Conservation (phyloP, 2,888 invertebrate genomes). For the Caradrina clavipalpis region DNA sequence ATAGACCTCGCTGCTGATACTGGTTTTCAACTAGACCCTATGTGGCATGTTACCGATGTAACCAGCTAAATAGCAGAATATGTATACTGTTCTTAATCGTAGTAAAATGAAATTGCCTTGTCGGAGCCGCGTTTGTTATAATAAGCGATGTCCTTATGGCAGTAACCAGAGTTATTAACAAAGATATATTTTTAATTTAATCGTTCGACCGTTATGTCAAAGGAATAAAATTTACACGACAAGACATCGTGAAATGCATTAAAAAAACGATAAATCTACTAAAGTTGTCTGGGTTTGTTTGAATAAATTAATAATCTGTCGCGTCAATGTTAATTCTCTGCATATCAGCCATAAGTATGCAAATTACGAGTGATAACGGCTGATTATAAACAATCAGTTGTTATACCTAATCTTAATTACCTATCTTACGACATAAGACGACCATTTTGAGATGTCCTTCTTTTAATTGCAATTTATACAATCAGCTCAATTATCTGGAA, state of each 20-base stretch:
- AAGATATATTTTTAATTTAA: too few species aligned
- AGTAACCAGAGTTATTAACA: too few species aligned
- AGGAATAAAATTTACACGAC: background rate
- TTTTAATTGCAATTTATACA: slow-evolving; percentile 1
- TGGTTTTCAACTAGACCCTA: too few species aligned
- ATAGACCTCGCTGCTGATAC: too few species aligned
- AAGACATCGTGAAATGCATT: background rate
- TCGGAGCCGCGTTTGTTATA: too few species aligned
- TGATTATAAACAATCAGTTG: slow-evolving; percentile 18
- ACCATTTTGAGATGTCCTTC: background rate
- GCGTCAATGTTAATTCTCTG: slow-evolving; percentile 14
- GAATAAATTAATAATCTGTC: background rate
- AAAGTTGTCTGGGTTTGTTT: background rate
- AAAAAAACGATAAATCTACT: background rate
- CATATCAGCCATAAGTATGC: background rate
- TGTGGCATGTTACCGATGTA: too few species aligned
- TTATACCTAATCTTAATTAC: slow-evolving; percentile 19
- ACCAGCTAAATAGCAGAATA: too few species aligned
- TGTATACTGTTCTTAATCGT: too few species aligned
- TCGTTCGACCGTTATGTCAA: too few species aligned
- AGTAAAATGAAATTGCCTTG: too few species aligned
- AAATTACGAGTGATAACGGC: slow-evolving; percentile 1
- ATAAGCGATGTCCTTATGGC: too few species aligned
- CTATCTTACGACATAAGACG: background rate
- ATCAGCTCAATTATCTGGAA: too few species aligned